phyloP scores from a whole-genome alignment of 2,797 vertebrate species.

The Tachyglossus aculeatus region DNA sequence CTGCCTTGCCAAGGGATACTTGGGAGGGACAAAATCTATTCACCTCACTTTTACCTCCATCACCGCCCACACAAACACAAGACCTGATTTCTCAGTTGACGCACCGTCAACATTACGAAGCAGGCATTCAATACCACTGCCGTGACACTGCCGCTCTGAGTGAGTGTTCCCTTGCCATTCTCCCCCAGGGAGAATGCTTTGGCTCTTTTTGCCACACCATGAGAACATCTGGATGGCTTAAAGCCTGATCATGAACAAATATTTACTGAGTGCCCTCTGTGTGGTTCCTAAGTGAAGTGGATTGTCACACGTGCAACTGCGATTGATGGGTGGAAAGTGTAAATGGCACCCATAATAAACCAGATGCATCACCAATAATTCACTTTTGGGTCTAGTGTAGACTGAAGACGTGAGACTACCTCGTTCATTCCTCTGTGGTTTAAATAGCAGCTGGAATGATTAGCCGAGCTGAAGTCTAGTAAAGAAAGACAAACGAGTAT shows the following conservation, averaged over 20 bases:
- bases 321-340: background rate
- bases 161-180: no score
- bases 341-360: background rate
- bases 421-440: background rate
- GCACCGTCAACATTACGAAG: no score
- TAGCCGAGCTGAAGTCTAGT: conserved; percentile 41
- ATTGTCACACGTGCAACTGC: background rate
- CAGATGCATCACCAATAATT: no score
- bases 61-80: no score
- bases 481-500: conserved; percentile 19
- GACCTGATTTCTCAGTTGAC: no score
- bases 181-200: no score
- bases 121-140: no score
- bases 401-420: background rate
- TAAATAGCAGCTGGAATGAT: background rate
- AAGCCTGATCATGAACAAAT: background rate
- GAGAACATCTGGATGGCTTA: background rate
- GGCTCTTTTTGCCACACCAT: background rate
- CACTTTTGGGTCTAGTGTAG: no score
- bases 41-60: no score
- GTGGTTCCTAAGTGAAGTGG: background rate
- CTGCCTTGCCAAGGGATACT: no score
- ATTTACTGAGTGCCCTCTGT: background rate
- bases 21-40: no score
- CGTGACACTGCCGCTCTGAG: no score